Conservation (phyloP, 2,797 vertebrate genomes). For the Anomalospiza imberbis region DNA sequence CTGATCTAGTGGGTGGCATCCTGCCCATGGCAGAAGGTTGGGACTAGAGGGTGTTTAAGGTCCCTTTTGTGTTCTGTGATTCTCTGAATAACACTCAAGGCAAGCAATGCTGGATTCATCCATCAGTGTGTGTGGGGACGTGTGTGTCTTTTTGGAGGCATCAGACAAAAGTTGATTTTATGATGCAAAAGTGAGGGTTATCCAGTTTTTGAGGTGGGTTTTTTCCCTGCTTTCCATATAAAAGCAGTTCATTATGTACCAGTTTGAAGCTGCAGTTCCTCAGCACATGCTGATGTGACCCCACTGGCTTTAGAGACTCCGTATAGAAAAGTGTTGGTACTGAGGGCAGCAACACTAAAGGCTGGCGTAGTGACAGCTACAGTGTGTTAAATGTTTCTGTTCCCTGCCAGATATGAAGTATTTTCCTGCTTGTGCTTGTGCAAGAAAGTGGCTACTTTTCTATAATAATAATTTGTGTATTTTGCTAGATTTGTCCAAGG, state of each 20-base stretch:
- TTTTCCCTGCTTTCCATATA: background rate
- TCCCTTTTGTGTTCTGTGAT: background rate
- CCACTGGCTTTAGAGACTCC: background rate
- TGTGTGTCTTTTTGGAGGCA: background rate
- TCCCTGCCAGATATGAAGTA: background rate
- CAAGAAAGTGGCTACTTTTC: background rate
- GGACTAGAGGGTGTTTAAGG: background rate
- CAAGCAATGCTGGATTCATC: background rate
- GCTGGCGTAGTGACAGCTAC: fast-evolving
- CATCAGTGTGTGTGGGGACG: fast-evolving
- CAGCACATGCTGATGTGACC: fast-evolving
- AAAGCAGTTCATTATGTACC: background rate
- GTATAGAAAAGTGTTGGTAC: background rate
- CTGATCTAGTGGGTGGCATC: background rate
- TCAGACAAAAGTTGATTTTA: background rate
- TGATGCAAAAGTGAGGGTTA: background rate
- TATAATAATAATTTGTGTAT: background rate
- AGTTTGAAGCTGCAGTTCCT: background rate
- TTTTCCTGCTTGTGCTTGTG: background rate
- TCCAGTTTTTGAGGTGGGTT: background rate
- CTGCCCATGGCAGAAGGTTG: background rate
- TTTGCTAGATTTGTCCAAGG: background rate
- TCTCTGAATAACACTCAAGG: background rate
- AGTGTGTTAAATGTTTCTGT: background rate
- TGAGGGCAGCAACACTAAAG: background rate